phyloP scores from a whole-genome alignment of 2,113 vertebrate species.

The Mormoops blainvillei region DNA sequence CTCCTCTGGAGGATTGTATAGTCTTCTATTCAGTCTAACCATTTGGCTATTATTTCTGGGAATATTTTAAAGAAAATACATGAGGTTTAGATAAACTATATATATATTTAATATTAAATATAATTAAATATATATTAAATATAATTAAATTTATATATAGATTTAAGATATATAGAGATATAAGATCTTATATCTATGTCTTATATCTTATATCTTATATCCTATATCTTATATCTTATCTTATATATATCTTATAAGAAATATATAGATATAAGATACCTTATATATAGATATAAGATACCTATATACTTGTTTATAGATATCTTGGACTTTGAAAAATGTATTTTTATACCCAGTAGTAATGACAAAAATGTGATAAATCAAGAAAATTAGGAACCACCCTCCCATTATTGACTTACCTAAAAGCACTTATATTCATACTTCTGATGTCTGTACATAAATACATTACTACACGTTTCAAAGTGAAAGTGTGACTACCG shows the following conservation, averaged over 20 bases:
- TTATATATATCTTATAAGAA: too few species aligned
- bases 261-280: too few species aligned
- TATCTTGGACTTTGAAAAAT: background rate
- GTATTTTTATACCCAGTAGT: background rate
- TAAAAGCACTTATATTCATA: background rate
- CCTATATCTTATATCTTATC: too few species aligned
- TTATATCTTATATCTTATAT: too few species aligned
- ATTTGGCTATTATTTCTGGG: background rate
- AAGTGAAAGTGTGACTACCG: background rate
- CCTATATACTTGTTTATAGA: background rate
- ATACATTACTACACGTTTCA: background rate
- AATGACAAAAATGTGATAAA: background rate
- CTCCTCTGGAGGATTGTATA: background rate
- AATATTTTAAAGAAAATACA: background rate
- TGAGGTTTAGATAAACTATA: background rate
- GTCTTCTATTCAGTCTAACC: background rate
- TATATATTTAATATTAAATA: too few species aligned
- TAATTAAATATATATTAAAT: too few species aligned
- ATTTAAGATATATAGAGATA: too few species aligned
- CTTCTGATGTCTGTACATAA: background rate
- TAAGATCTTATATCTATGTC: too few species aligned
- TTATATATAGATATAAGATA: too few species aligned
- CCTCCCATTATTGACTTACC: background rate
- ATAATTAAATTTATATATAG: too few species aligned
- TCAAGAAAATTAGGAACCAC: background rate